phyloP scores from a whole-genome alignment of 2,888 invertebrate species.

The Arctia plantaginis region DNA sequence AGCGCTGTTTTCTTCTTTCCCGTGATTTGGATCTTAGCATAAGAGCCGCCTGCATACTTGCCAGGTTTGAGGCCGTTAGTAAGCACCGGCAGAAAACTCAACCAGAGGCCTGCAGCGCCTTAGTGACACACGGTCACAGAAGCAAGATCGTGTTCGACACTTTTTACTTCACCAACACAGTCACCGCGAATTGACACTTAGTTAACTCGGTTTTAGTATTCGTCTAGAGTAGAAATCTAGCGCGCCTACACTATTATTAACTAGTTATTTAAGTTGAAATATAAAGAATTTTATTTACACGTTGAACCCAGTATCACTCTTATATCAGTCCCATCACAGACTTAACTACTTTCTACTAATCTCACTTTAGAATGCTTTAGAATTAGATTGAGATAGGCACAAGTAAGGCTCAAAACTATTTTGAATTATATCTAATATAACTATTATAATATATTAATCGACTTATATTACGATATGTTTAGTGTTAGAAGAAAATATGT shows the following conservation, averaged over 20 bases:
- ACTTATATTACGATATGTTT: constrained; percentile 82
- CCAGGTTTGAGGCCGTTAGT: constrained; percentile 83
- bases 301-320: constrained; percentile 71
- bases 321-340: constrained; percentile 77
- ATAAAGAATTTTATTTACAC: constrained; percentile 67
- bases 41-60: constrained; percentile 97
- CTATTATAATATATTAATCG: constrained; percentile 66
- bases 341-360: constrained; percentile 67
- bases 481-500: constrained; percentile 73
- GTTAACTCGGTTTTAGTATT: constrained; percentile 30
- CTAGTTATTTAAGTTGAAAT: constrained; percentile 61
- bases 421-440: constrained; percentile 67
- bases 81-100: constrained; percentile 66
- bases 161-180: constrained; percentile 31
- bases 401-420: constrained; percentile 81
- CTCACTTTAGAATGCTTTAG: constrained; percentile 75
- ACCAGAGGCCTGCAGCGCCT: constrained; percentile 53
- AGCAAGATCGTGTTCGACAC: constrained; percentile 39
- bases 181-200: constrained; percentile 42
- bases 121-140: constrained; percentile 34
- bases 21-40: constrained; percentile 96
- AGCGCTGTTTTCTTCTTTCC: constrained; percentile 92
- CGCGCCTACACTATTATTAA: constrained; percentile 63
- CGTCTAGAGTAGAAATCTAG: constrained; percentile 52
- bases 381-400: constrained; percentile 81